Evolutionary conservation across 92 coral and sea anemone genomes (phyloP).

Genomic region (Galaxea fascicularis): DNA sequence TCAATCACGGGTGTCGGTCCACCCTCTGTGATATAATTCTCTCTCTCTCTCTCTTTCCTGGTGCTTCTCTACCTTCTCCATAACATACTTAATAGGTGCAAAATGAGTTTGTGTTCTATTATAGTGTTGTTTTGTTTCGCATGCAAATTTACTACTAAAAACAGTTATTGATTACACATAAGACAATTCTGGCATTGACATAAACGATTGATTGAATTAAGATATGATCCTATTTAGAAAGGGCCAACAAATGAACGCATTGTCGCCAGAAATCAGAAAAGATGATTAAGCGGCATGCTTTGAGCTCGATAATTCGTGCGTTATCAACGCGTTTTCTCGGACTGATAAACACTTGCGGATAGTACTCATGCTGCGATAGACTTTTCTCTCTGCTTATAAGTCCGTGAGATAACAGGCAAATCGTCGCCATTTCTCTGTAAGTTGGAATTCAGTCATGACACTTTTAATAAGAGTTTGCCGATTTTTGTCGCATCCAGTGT

Average conservation of each 20-base stretch:
- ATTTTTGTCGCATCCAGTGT: not conserved
- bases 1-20: no score
- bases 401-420: constrained; percentile 3
- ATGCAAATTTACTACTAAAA: not conserved
- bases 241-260: not conserved
- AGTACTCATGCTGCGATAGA: constrained; percentile 19
- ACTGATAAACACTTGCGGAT: constrained; percentile 12
- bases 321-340: not conserved
- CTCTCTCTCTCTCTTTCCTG: no score
- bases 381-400: constrained; percentile 6
- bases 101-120: not conserved
- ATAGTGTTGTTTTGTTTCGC: not conserved
- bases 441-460: no score
- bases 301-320: not conserved
- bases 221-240: not conserved
- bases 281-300: constrained; percentile 37
- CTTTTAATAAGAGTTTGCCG: no score
- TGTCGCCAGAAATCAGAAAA: not conserved
- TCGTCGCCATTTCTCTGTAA: constrained; percentile 43
- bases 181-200: not conserved
- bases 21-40: no score
- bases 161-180: not conserved
- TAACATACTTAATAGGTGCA: not conserved
- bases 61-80: no score
- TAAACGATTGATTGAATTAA: not conserved